Percentiles rank a stretch among this genome's conserved stretches.
These are phyloP conservation scores for Leuciscus waleckii DNA, from an alignment of 2,797 vertebrate genomes.

Conservation along the genomic window DNA sequence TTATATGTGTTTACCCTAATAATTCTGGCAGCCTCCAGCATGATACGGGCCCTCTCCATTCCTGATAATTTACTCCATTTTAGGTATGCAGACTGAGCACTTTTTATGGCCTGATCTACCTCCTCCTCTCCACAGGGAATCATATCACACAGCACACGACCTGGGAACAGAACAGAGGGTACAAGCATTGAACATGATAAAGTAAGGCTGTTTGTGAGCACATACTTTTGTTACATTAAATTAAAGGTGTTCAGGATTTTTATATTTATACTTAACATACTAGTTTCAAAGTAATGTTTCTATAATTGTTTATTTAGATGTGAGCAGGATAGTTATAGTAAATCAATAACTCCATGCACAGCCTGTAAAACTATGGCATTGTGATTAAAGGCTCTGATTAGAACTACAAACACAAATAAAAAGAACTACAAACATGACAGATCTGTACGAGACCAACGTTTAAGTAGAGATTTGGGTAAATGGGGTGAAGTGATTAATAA, in stretches of 20 bases:
- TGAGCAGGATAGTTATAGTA: background rate
- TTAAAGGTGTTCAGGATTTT: background rate
- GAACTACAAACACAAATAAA: background rate
- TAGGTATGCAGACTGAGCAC: slow-evolving; percentile 86
- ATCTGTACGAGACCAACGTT: background rate
- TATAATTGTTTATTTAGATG: background rate
- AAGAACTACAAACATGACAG: background rate
- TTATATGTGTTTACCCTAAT: slow-evolving; percentile 81
- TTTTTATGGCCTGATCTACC: slow-evolving; percentile 87
- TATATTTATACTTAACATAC: background rate
- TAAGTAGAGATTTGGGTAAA: background rate
- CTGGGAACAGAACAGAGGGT: slow-evolving; percentile 66
- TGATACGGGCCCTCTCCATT: slow-evolving; percentile 86
- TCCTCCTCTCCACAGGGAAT: slow-evolving; percentile 87
- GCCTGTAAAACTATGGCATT: slow-evolving; percentile 8
- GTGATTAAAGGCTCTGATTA: background rate
- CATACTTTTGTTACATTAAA: background rate
- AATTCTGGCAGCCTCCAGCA: slow-evolving; percentile 94
- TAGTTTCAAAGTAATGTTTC: background rate
- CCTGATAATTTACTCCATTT: slow-evolving; percentile 89
- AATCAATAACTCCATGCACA: slow-evolving; percentile 24
- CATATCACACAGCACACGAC: slow-evolving; percentile 87
- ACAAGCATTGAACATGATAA: background rate
- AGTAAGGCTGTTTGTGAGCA: background rate
- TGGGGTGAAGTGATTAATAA: background rate